These are phyloP conservation scores for Amazona finschi DNA, from an alignment of 2,797 vertebrate species.

Conservation along the genomic window DNA sequence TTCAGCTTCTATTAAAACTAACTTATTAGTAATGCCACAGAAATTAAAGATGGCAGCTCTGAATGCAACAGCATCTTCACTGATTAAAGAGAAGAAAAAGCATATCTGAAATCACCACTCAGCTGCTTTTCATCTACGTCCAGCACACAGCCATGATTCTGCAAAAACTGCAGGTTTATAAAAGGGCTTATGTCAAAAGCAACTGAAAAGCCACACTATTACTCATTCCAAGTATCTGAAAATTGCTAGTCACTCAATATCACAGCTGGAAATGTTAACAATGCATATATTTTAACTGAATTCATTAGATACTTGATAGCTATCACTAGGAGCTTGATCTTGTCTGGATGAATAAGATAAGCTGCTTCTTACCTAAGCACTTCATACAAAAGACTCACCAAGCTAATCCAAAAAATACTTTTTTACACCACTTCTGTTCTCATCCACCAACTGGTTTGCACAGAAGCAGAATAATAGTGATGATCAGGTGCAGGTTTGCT, in stretches of 20 bases:
- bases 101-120: not conserved
- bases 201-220: not conserved
- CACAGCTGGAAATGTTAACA: slow-evolving; percentile 12
- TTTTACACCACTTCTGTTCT: not conserved
- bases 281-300: not conserved
- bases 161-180: not conserved
- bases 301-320: not conserved
- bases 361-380: not conserved
- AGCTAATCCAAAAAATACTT: not conserved
- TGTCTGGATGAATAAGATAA: not conserved
- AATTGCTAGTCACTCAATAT: not conserved
- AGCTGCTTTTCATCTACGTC: not conserved
- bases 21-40: not conserved
- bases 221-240: not conserved
- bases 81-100: not conserved
- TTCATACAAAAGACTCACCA: not conserved
- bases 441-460: not conserved
- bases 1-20: not conserved
- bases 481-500: not conserved
- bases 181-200: not conserved
- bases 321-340: not conserved
- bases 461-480: not conserved
- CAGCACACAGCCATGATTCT: not conserved
- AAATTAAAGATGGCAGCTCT: not conserved
- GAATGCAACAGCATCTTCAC: not conserved